Evolutionary conservation across 2,113 vertebrate genomes (phyloP), one percentile per base, ranked within the genome.

Genomic region (Colistium nudipinnis): DNA sequence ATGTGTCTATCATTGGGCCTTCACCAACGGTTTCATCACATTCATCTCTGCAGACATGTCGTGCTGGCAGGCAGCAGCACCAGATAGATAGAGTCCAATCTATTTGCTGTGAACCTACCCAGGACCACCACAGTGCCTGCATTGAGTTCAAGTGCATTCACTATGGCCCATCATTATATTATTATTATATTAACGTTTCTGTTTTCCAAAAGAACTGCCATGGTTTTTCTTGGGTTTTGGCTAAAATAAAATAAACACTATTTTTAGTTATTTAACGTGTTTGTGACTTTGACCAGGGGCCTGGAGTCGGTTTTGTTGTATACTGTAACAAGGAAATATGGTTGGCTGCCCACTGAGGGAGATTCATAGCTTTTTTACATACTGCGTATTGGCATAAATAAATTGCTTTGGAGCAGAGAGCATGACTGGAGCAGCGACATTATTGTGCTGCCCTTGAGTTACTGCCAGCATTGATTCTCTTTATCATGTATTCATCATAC

Each of bases 11-110:
- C 62, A 62, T 14, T 19, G 27, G 16, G 35, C 44, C 25, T 24
- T 71, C 53, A 39, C 17, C 43, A 52, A n/a, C 51, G 39, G 36
- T 71, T 77, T 74, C 25, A 57, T 78, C 59, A 33, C 57, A 38
- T 47, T 61, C 17, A 70, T 66, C 67, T 62, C 59, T 33, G 43
- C 19, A 68, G 64, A 66, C 28, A 1, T 35, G 41, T 16, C 1
- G 24, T 41, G 33, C 43, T 28, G 35, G 24, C 36, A 55, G 22
- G 28, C 38, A n/a, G 44, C 22, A 27, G 20, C 12, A 24, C 13
- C 24, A 24, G n/a, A n/a, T n/a, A n/a, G n/a, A n/a, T n/a, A n/a
- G 43, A 19, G 19, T 11, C 43, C 43, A 12, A 19, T 10, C 4
- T 45, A 19, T 45, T 45, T 45, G 43, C n/a, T 10, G 11, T 45